These are phyloP conservation scores for Lucifuga dentata DNA, from an alignment of 2,113 vertebrate species.

Conservation along the genomic window DNA sequence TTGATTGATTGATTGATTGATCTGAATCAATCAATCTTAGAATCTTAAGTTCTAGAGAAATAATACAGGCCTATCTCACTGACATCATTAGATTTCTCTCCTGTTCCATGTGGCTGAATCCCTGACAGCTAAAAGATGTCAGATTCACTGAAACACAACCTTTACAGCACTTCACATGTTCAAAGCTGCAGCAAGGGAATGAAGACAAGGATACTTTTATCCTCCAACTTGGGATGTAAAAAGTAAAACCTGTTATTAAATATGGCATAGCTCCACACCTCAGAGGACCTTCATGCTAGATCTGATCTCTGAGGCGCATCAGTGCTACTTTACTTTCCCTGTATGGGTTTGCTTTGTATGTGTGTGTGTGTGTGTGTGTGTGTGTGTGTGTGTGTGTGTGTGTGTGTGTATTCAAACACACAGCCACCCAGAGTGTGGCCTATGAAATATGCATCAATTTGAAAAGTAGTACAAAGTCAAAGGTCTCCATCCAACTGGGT, in stretches of 20 bases:
- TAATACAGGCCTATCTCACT: not conserved
- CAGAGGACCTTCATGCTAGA: not conserved
- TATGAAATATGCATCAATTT: conserved; percentile 15
- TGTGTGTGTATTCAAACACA: not conserved
- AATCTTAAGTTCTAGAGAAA: not conserved
- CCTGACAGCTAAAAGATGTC: conserved; percentile 24
- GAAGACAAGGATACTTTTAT: conserved; percentile 14
- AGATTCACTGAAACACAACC: conserved; percentile 41
- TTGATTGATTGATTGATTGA: too few relatives aligned
- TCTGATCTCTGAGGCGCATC: conserved; percentile 4
- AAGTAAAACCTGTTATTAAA: conserved; percentile 20
- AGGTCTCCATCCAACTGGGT: not conserved
- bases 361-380: conserved; percentile 2
- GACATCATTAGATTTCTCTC: conserved; percentile 8
- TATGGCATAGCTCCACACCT: conserved; percentile 10
- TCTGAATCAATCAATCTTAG: too few relatives aligned
- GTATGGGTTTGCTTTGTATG: not conserved
- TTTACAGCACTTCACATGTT: conserved; percentile 7
- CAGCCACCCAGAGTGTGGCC: not conserved
- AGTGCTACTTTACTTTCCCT: not conserved
- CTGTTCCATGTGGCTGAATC: conserved; percentile 2
- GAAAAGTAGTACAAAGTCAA: not conserved
- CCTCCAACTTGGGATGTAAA: conserved; percentile 2
- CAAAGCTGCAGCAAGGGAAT: conserved; percentile 12
- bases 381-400: not conserved